A percentile compares a stretch with the other conserved stretches of the same genome.
These are phyloP conservation scores for Echinarachnius parma DNA, from an alignment of 53 echinoderm and acorn worm genomes.

Conservation along the genomic window DNA sequence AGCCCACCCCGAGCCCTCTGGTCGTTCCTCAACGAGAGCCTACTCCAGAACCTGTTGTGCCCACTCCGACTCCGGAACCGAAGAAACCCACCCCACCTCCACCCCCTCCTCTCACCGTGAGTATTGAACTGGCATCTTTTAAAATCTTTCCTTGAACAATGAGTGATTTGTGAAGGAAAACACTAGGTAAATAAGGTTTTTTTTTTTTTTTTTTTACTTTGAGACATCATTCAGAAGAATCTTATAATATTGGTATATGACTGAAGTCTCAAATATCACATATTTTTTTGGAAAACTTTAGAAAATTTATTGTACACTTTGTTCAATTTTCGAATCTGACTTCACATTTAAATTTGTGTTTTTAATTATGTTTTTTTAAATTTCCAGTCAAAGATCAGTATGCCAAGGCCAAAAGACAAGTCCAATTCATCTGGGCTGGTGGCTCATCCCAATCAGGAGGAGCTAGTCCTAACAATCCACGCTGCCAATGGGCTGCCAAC, in stretches of 20 bases:
- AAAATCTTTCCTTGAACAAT: too few species aligned
- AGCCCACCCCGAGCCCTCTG: background rate
- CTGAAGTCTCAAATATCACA: too few species aligned
- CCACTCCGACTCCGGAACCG: background rate
- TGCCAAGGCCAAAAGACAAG: slow-evolving; percentile 8
- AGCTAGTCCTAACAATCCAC: slow-evolving; percentile 64
- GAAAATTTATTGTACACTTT: too few species aligned
- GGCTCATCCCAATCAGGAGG: slow-evolving; percentile 53
- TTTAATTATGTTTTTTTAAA: too few species aligned
- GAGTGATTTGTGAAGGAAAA: too few species aligned
- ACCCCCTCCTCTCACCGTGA: slow-evolving; percentile 18
- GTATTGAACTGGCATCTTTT: too few species aligned
- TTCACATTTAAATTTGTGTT: too few species aligned
- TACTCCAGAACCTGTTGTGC: slow-evolving; percentile 6
- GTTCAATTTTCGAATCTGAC: too few species aligned
- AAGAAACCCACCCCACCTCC: slow-evolving; percentile 14
- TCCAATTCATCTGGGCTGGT: slow-evolving; percentile 30
- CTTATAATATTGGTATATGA: background rate
- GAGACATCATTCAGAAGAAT: background rate
- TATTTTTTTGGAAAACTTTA: too few species aligned
- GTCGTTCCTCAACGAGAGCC: slow-evolving; percentile 1
- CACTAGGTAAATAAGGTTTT: too few species aligned
- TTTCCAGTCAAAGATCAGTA: background rate
- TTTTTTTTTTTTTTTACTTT: too few species aligned
- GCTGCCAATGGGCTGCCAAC: slow-evolving; percentile 60